These are phyloP conservation scores for Aspidapion aeneum DNA, from an alignment of 2,888 invertebrate genomes.

Conservation along the genomic window DNA sequence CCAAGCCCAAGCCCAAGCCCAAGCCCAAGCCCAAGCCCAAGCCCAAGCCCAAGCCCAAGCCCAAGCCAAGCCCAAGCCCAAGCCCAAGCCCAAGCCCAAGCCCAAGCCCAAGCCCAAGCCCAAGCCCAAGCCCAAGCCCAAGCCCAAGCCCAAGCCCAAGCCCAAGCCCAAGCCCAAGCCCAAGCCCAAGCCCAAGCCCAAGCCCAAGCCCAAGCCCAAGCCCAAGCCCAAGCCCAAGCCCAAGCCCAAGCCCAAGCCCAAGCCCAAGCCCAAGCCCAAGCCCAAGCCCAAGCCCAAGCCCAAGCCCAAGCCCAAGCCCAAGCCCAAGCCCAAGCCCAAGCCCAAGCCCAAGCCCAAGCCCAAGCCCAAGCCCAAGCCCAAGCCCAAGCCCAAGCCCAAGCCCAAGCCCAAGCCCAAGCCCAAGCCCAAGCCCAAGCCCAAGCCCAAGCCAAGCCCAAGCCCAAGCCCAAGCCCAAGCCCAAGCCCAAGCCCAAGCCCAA, in stretches of 20 bases:
- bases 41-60: background rate
- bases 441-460: no score
- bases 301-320: slow-evolving; percentile 1
- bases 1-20: background rate
- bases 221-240: background rate
- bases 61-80: no score
- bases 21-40: background rate
- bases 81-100: slow-evolving; percentile 6
- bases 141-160: slow-evolving; percentile 3
- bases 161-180: slow-evolving; percentile 6
- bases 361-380: slow-evolving; percentile 7
- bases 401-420: background rate
- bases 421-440: background rate
- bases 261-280: slow-evolving; percentile 4
- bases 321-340: slow-evolving; percentile 6
- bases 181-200: slow-evolving; percentile 3
- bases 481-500: slow-evolving; percentile 6
- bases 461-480: slow-evolving; percentile 5
- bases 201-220: slow-evolving; percentile 2
- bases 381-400: slow-evolving; percentile 4
- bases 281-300: slow-evolving; percentile 6
- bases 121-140: slow-evolving; percentile 5
- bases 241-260: background rate
- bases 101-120: slow-evolving; percentile 7
- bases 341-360: slow-evolving; percentile 8